Evolutionary conservation across 2,888 invertebrate genomes (phyloP), one percentile per base, ranked within the genome.

Genomic region (Cyrtodaria siliqua): DNA sequence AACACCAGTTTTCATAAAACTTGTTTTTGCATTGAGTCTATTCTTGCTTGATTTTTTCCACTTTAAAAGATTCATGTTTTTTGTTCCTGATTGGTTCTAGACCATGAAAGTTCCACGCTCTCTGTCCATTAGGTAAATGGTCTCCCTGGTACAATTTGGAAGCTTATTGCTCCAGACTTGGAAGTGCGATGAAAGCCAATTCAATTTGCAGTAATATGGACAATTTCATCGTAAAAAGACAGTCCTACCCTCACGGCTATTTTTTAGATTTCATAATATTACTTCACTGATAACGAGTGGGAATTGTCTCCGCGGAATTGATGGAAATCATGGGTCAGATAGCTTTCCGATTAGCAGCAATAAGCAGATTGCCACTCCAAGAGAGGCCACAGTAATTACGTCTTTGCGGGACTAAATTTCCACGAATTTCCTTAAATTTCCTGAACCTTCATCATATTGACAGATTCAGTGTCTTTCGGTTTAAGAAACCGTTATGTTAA

Each of bases 201-300:
- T 59, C 75, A 75, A 75, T 75, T 70, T 70, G 55, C 69, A 49
- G 52, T 66, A 70, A 70, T 75, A 70, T 47, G 70, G 56, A 61
- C 57, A 56, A 70, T 70, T 76, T 70, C 50, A 76, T 66, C 70
- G 70, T 61, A 61, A 66, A 66, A 56, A 66, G 70, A 61, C 70
- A 66, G 61, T 29, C 44, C 23, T 33, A 40, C 24, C 53, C 75
- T 62, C 2, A 49, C 3, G 76, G 76, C 76, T 76, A 69, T 76
- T 70, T 76, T 76, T 70, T 42, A 50, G 66, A 70, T 70, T 71
- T 66, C 44, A 66, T 70, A 62, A 76, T 70, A 76, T 76, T 62
- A 40, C 76, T 70, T 66, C 47, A 66, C 42, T 50, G 67, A 55
- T 61, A 70, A 56, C 66, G 55, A 53, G 55, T 61, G 50, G 55